phyloP scores from a whole-genome alignment of 35 echinoderm and acorn worm genomes.

The Hemicentrotus pulcherrimus region DNA sequence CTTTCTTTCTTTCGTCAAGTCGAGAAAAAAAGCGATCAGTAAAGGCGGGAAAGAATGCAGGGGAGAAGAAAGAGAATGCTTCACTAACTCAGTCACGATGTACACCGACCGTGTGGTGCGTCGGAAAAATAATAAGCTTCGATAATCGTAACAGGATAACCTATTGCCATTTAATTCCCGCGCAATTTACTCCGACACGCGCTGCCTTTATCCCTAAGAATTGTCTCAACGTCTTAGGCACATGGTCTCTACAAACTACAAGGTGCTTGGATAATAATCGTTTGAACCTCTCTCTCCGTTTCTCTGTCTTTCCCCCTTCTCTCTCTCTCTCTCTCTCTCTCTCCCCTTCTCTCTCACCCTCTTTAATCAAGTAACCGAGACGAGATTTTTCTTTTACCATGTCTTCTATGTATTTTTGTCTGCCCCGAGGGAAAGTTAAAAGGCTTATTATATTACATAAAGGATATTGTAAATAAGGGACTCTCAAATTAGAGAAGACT shows the following conservation, averaged over 20 bases:
- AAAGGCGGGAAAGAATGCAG: background rate
- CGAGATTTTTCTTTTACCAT: no score
- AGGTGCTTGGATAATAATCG: background rate
- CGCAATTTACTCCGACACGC: background rate
- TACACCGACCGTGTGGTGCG: background rate
- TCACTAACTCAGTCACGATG: background rate
- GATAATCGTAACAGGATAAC: slow-evolving; percentile 2
- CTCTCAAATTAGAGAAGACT: background rate
- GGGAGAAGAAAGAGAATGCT: background rate
- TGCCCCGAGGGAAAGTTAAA: background rate
- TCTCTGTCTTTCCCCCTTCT: background rate
- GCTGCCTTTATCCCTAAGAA: background rate
- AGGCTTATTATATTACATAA: background rate
- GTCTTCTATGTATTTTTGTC: background rate
- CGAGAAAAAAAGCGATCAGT: background rate
- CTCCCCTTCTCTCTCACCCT: no score
- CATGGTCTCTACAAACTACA: background rate
- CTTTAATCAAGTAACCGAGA: no score
- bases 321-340: background rate
- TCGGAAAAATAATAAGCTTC: background rate
- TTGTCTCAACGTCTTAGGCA: background rate
- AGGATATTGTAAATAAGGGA: background rate
- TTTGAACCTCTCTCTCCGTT: background rate
- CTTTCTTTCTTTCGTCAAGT: background rate
- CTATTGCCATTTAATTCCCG: slow-evolving; percentile 11